These are phyloP conservation scores for Erpobdella octoculata DNA, from an alignment of 2,888 invertebrate species.

Conservation along the genomic window DNA sequence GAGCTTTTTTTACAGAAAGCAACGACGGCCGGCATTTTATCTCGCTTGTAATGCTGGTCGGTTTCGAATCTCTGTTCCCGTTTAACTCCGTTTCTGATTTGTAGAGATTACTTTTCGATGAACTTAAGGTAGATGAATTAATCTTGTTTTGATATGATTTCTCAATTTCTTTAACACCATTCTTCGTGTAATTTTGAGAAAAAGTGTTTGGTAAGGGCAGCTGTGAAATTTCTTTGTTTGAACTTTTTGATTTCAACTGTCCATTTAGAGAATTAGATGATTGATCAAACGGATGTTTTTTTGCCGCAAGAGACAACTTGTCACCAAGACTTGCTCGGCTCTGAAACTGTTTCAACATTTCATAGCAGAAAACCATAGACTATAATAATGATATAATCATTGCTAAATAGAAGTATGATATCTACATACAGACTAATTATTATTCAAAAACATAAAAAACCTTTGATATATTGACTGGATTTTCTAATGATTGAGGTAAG, in stretches of 20 bases:
- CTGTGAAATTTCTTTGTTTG: background rate
- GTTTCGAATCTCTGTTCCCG: background rate
- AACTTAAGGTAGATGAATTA: background rate
- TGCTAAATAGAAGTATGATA: too few species aligned
- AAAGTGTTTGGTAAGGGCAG: background rate
- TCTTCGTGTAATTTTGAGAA: background rate
- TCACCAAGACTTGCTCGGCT: background rate
- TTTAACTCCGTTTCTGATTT: background rate
- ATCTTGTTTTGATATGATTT: background rate
- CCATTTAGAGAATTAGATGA: background rate
- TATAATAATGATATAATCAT: background rate
- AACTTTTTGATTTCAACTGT: background rate
- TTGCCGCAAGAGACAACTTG: background rate
- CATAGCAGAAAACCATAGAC: too few species aligned
- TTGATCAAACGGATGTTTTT: background rate
- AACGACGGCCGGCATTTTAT: background rate
- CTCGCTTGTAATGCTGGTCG: background rate
- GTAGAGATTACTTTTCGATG: background rate
- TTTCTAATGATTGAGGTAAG: background rate
- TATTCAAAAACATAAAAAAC: background rate
- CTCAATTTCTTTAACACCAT: background rate
- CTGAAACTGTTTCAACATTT: too few species aligned
- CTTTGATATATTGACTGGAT: constrained; percentile 1
- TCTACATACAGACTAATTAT: too few species aligned
- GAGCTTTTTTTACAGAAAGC: background rate